Conservation (phyloP, 2,888 invertebrate genomes). For the Notodonta ziczac region DNA sequence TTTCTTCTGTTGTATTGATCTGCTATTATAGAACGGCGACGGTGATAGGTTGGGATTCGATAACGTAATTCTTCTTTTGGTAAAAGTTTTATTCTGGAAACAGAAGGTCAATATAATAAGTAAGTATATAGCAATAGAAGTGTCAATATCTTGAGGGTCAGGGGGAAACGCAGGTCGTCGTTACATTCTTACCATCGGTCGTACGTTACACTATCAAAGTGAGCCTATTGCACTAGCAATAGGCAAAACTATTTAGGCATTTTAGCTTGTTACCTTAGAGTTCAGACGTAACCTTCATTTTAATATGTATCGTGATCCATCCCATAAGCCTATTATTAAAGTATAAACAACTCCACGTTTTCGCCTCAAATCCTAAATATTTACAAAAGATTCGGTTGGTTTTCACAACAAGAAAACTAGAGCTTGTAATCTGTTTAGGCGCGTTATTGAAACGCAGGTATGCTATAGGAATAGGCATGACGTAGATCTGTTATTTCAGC, state of each 20-base stretch:
- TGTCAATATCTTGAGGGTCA: neutral
- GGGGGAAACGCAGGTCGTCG: neutral
- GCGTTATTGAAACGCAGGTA: slow-evolving; percentile 24
- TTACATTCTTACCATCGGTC: neutral
- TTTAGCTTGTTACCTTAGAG: too few relatives aligned
- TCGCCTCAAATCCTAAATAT: slow-evolving; percentile 47
- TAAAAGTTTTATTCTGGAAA: slow-evolving; percentile 59
- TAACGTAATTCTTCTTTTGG: slow-evolving; percentile 40
- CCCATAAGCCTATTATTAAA: too few relatives aligned
- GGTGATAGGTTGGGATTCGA: slow-evolving; percentile 34
- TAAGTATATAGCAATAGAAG: too few relatives aligned
- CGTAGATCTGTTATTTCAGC: slow-evolving; percentile 55
- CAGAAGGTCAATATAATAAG: slow-evolving; percentile 8
- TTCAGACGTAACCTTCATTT: too few relatives aligned
- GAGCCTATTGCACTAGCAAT: too few relatives aligned
- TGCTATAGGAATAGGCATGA: slow-evolving; percentile 53
- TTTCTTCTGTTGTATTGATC: slow-evolving; percentile 47
- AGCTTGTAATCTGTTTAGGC: slow-evolving; percentile 41
- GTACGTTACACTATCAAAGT: too few relatives aligned
- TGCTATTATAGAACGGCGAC: slow-evolving; percentile 44
- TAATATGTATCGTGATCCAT: too few relatives aligned
- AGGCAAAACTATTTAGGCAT: too few relatives aligned
- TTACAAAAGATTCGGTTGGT: slow-evolving; percentile 39
- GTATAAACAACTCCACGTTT: slow-evolving; percentile 16
- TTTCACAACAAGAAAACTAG: slow-evolving; percentile 45